Conservation (phyloP, 2,888 invertebrate species). For the Apotomis capreana region DNA sequence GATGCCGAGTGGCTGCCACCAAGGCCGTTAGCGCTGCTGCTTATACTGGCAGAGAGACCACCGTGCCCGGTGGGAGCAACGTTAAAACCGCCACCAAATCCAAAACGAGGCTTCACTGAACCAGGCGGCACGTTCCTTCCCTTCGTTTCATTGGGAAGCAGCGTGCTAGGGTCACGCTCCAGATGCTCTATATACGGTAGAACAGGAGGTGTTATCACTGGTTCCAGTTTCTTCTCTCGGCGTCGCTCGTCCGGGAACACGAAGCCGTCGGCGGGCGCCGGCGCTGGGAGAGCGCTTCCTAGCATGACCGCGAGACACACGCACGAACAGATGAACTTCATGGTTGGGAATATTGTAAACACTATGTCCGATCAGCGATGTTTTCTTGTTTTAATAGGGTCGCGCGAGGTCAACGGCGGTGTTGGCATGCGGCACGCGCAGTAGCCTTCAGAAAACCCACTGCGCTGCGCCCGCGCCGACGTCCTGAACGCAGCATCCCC, state of each 20-base stretch:
- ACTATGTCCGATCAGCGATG: slow-evolving; percentile 69
- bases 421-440: slow-evolving; percentile 83
- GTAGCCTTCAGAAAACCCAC: slow-evolving; percentile 83
- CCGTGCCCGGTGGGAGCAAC: slow-evolving; percentile 72
- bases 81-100: slow-evolving; percentile 72
- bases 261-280: slow-evolving; percentile 70
- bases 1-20: slow-evolving; percentile 77
- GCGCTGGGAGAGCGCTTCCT: slow-evolving; percentile 49
- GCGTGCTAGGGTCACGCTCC: slow-evolving; percentile 78
- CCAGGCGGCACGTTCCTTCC: slow-evolving; percentile 46
- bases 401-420: slow-evolving; percentile 71
- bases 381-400: slow-evolving; percentile 80
- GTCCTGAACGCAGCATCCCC: slow-evolving; percentile 73
- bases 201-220: slow-evolving; percentile 78
- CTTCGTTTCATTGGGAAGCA: slow-evolving; percentile 66
- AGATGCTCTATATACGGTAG: slow-evolving; percentile 78
- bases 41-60: slow-evolving; percentile 73
- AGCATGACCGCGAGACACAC: slow-evolving; percentile 59
- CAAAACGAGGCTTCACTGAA: slow-evolving; percentile 67
- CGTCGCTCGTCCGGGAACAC: slow-evolving; percentile 71
- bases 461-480: slow-evolving; percentile 69
- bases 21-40: slow-evolving; percentile 71
- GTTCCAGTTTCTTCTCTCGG: slow-evolving; percentile 69
- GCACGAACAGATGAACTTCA: slow-evolving; percentile 71
- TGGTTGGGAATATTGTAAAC: slow-evolving; percentile 66